These are phyloP conservation scores for Camponotus floridanus DNA, from an alignment of 1,140 invertebrate species.

Conservation along the genomic window DNA sequence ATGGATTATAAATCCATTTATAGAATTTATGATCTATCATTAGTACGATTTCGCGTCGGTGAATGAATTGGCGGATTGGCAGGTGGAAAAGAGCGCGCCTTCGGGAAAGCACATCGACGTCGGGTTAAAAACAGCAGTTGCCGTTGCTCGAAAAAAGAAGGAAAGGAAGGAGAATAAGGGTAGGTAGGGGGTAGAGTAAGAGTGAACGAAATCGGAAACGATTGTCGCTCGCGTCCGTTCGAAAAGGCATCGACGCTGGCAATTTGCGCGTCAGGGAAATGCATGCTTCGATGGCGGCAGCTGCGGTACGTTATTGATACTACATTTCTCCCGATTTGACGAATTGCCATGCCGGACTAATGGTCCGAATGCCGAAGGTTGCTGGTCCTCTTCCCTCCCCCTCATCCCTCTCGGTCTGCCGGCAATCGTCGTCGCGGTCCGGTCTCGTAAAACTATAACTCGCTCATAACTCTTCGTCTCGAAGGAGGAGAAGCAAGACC, in stretches of 20 bases:
- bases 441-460: constrained; percentile 81
- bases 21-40: constrained; percentile 34
- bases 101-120: constrained; percentile 59
- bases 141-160: constrained; percentile 8
- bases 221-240: constrained; percentile 73
- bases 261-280: constrained; percentile 84
- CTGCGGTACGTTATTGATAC: constrained; percentile 86
- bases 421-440: constrained; percentile 59
- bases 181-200: neutral
- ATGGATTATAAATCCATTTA: constrained; percentile 43
- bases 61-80: constrained; percentile 65
- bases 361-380: constrained; percentile 83
- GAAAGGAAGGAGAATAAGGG: neutral
- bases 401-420: constrained; percentile 53
- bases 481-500: constrained; percentile 34
- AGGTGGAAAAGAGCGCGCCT: constrained; percentile 57
- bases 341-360: constrained; percentile 85
- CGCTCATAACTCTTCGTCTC: constrained; percentile 75
- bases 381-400: constrained; percentile 46
- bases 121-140: constrained; percentile 63
- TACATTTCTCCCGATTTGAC: constrained; percentile 87
- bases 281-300: constrained; percentile 85
- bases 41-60: constrained; percentile 16
- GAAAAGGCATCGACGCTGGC: constrained; percentile 67
- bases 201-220: constrained; percentile 73